Conservation (phyloP, 1,140 invertebrate genomes). For the Halictus rubicundus region DNA sequence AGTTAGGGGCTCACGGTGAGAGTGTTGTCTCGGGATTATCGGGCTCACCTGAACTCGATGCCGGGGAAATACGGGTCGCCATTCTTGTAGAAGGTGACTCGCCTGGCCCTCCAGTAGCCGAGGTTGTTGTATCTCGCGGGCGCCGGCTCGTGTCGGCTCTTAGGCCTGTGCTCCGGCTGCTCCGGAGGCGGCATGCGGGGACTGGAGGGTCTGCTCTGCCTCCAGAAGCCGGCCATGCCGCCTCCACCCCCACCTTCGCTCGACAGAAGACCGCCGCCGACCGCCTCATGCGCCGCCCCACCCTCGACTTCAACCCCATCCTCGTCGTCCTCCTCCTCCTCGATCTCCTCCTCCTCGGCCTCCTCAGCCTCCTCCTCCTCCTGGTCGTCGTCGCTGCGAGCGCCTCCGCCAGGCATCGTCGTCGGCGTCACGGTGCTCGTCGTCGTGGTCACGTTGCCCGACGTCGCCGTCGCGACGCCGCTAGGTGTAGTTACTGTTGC, state of each 20-base stretch:
- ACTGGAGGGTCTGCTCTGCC: constrained; percentile 81
- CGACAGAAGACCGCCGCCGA: constrained; percentile 80
- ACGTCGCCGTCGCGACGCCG: constrained; percentile 60
- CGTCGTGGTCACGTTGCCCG: constrained; percentile 54
- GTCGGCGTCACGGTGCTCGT: constrained; percentile 51
- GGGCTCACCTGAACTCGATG: constrained; percentile 87
- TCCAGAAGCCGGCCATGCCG: constrained; percentile 82
- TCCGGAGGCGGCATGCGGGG: constrained; percentile 81
- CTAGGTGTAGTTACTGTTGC: constrained; percentile 58
- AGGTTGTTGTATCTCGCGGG: constrained; percentile 87
- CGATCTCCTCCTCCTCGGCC: constrained; percentile 56
- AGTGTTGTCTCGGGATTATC: neutral
- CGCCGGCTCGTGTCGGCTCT: constrained; percentile 80
- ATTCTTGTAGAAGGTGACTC: constrained; percentile 95
- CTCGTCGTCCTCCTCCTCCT: constrained; percentile 47
- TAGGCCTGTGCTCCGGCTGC: constrained; percentile 79
- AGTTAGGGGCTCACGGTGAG: neutral
- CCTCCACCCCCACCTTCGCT: constrained; percentile 79
- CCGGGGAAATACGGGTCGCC: constrained; percentile 95
- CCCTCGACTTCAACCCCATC: constrained; percentile 62
- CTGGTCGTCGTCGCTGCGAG: constrained; percentile 64
- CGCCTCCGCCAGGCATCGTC: constrained; percentile 57
- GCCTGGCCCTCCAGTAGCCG: constrained; percentile 91
- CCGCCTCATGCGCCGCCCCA: constrained; percentile 75
- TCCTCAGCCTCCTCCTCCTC: constrained; percentile 64